These are phyloP conservation scores for Brachyhypopomus occidentalis DNA, from an alignment of 2,113 vertebrate genomes.

Conservation along the genomic window DNA sequence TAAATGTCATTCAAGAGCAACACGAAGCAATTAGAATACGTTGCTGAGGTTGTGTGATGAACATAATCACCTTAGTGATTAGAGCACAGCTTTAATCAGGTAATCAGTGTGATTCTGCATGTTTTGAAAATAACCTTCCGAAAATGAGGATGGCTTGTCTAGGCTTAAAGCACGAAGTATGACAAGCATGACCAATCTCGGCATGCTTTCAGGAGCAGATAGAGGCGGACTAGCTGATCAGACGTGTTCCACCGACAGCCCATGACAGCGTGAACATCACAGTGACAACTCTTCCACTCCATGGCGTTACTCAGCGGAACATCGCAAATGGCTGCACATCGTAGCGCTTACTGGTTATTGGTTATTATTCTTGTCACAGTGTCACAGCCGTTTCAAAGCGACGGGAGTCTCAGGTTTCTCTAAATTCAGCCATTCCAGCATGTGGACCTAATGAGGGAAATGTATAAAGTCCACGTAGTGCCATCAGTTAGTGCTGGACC, in stretches of 20 bases:
- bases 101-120: not conserved
- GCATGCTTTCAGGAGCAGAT: not conserved
- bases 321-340: not conserved
- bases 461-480: not conserved
- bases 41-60: not conserved
- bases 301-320: not conserved
- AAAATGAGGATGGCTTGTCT: not conserved
- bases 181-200: not conserved
- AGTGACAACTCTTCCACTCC: not conserved
- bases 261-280: not conserved
- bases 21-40: not conserved
- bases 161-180: not conserved
- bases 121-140: not conserved
- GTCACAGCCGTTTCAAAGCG: not conserved
- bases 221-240: not conserved
- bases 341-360: not conserved
- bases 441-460: not conserved
- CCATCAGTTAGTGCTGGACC: not conserved
- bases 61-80: not conserved
- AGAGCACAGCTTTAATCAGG: constrained; percentile 1
- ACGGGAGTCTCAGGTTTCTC: not conserved
- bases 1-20: not conserved
- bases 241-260: not conserved
- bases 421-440: not conserved
- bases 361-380: not conserved